phyloP scores from a whole-genome alignment of 2,888 invertebrate species.

The Blera fallax region DNA sequence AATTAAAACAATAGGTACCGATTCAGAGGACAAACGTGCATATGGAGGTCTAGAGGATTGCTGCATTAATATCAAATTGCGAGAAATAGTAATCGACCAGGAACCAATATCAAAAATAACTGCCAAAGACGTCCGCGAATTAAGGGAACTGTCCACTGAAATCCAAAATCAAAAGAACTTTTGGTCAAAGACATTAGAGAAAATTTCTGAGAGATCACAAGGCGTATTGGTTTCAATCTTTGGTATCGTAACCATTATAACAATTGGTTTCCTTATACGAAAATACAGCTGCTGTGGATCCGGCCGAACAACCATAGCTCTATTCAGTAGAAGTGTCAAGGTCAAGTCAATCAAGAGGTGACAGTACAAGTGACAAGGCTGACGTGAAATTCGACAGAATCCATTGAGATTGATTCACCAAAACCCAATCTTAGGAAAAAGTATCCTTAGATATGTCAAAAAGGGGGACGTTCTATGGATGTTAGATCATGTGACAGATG shows the following conservation, averaged over 20 bases:
- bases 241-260: background rate
- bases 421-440: conserved; percentile 4
- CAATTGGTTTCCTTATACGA: background rate
- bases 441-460: conserved; percentile 28
- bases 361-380: background rate
- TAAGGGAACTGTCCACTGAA: background rate
- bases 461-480: background rate
- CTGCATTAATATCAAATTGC: background rate
- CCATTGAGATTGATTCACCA: background rate
- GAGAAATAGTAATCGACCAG: background rate
- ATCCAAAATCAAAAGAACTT: conserved; percentile 9
- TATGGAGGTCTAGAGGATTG: background rate
- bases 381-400: background rate
- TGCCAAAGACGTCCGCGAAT: background rate
- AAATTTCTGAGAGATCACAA: background rate
- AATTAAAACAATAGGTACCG: background rate
- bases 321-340: conserved; percentile 5
- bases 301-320: background rate
- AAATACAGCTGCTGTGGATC: background rate
- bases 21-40: background rate
- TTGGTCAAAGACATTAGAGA: background rate
- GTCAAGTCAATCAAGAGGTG: background rate
- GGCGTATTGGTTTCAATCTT: too few species aligned
- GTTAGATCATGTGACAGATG: too few species aligned
- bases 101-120: background rate